Conservation (phyloP, 2,797 vertebrate species). For the Hoplostethus atlanticus region DNA sequence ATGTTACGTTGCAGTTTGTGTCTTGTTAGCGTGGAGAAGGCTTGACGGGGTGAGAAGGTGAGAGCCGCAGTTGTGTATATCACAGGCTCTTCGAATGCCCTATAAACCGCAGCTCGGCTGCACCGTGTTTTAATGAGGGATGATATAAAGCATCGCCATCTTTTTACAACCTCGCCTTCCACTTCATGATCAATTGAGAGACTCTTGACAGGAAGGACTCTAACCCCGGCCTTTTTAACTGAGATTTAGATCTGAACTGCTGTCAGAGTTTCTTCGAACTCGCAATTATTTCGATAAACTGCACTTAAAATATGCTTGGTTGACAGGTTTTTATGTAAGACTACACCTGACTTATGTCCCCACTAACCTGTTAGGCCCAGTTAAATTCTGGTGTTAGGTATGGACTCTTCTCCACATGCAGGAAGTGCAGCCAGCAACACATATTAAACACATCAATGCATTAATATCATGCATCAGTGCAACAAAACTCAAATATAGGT, state of each 20-base stretch:
- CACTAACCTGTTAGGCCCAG: no score
- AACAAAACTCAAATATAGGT: not conserved
- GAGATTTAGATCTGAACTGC: not conserved
- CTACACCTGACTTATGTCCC: no score
- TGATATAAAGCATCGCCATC: conserved; percentile 2
- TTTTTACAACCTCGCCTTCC: conserved; percentile 10
- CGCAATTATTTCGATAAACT: no score
- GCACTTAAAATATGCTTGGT: no score
- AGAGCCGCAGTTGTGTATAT: conserved; percentile 14
- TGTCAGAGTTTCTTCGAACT: not conserved
- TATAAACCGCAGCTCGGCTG: conserved; percentile 17
- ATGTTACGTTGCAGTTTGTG: no score
- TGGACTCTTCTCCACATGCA: no score
- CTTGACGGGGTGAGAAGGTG: not conserved
- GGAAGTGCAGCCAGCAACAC: no score
- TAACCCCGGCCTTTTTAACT: not conserved
- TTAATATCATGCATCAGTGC: not conserved
- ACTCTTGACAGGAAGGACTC: not conserved
- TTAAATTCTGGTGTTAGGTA: no score
- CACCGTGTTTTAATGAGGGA: conserved; percentile 8
- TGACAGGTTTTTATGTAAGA: no score
- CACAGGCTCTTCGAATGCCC: conserved; percentile 2
- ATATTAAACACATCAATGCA: not conserved
- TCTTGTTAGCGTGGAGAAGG: conserved; percentile 2
- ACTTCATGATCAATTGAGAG: not conserved